A percentile compares a stretch with the other conserved stretches of the same genome.
Evolutionary conservation across 2,797 vertebrate genomes (phyloP).

Genomic region (Gymnopithys bicolor): DNA sequence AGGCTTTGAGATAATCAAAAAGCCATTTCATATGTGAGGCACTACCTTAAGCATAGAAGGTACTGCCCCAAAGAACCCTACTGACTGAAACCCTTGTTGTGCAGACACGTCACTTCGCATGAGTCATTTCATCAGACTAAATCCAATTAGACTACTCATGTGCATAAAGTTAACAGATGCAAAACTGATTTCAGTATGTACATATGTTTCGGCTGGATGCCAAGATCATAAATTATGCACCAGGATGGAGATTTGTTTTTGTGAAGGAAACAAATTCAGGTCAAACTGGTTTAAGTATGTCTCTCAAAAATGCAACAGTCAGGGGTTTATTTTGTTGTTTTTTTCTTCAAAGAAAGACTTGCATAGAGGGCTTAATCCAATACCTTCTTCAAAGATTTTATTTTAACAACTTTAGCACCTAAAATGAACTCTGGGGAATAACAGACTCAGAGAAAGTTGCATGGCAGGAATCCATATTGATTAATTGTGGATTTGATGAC

Average conservation of each 20-base stretch:
- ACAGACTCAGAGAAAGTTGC: neutral
- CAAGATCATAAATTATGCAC: conserved; percentile 38
- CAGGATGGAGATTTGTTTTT: neutral
- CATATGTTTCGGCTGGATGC: conserved; percentile 48
- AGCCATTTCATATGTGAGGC: neutral
- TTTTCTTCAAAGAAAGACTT: neutral
- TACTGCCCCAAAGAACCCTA: neutral
- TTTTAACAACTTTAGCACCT: neutral
- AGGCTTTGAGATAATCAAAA: neutral
- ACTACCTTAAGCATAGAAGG: neutral
- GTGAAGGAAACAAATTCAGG: conserved; percentile 12
- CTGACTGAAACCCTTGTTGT: conserved; percentile 11
- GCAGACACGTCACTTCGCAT: neutral
- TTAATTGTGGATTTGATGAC: neutral
- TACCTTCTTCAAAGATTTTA: neutral
- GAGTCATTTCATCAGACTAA: conserved; percentile 41
- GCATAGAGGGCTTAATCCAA: neutral
- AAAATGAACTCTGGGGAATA: neutral
- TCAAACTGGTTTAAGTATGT: neutral
- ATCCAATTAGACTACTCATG: conserved; percentile 47
- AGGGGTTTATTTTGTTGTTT: neutral
- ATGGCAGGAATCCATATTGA: neutral
- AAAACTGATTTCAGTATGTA: conserved; percentile 51
- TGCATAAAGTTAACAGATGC: conserved; percentile 52
- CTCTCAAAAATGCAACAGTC: neutral